These are phyloP conservation scores for Nerophis lumbriciformis DNA, from an alignment of 2,113 vertebrate genomes.

Conservation along the genomic window DNA sequence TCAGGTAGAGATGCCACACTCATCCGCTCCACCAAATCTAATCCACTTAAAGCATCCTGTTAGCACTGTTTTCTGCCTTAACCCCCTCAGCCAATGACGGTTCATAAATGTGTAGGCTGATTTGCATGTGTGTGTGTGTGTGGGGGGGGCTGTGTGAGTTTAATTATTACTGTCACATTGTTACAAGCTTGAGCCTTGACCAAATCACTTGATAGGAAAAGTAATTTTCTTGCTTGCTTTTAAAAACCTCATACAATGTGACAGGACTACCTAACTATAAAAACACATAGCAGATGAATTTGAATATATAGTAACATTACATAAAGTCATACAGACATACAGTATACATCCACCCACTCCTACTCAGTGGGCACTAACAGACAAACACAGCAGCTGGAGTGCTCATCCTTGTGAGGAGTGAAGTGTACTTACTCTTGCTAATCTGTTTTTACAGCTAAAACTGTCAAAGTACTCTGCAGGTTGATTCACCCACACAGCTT, in stretches of 20 bases:
- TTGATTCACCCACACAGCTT: slow-evolving; percentile 28
- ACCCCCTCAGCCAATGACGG: slow-evolving; percentile 31
- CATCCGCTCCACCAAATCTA: slow-evolving; percentile 21
- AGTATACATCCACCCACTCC: slow-evolving; percentile 1
- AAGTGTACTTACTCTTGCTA: slow-evolving; percentile 36
- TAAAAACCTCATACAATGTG: slow-evolving; percentile 32
- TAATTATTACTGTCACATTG: slow-evolving; percentile 62
- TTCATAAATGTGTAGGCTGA: slow-evolving; percentile 12
- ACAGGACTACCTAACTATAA: slow-evolving; percentile 43
- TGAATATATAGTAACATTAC: slow-evolving; percentile 30
- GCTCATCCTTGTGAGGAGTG: slow-evolving; percentile 29
- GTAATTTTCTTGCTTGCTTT: slow-evolving; percentile 49
- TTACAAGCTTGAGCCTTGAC: slow-evolving; percentile 13
- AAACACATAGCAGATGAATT: slow-evolving; percentile 35
- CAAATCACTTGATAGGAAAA: slow-evolving; percentile 41
- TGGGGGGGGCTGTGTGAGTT: slow-evolving; percentile 35
- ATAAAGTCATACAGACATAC: slow-evolving; percentile 11
- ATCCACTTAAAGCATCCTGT: slow-evolving; percentile 36
- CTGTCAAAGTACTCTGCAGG: slow-evolving; percentile 18
- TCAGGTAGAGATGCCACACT: slow-evolving; percentile 12
- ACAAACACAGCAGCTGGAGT: slow-evolving; percentile 30
- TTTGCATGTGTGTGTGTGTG: background rate
- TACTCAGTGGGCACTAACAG: slow-evolving; percentile 26
- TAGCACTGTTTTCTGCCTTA: slow-evolving; percentile 15
- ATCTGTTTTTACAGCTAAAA: slow-evolving; percentile 46